Conservation (phyloP, 2,888 invertebrate genomes). For the Disparrhopalites patrizii region DNA sequence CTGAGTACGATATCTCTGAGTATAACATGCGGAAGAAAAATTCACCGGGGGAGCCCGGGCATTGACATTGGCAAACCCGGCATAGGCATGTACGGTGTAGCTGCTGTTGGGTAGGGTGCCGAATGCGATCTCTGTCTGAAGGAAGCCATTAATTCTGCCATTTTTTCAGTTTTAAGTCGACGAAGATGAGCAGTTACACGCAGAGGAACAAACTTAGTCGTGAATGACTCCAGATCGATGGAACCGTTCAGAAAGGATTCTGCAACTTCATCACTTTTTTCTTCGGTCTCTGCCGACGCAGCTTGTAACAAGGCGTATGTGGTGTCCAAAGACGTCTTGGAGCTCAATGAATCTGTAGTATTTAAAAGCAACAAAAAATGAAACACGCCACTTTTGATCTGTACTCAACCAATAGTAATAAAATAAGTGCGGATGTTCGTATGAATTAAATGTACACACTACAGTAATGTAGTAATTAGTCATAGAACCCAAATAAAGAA, state of each 20-base stretch:
- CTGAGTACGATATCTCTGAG: too few relatives aligned
- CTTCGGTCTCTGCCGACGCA: constrained; percentile 84
- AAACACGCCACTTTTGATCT: not conserved
- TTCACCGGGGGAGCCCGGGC: not conserved
- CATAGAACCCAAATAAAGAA: too few relatives aligned
- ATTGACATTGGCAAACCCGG: constrained; percentile 52
- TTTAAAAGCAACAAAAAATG: not conserved
- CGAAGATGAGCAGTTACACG: constrained; percentile 74
- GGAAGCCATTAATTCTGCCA: constrained; percentile 57
- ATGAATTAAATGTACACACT: not conserved
- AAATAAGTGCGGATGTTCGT: not conserved
- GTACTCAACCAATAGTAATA: too few relatives aligned
- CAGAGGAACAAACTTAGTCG: constrained; percentile 73
- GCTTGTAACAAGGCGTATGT: constrained; percentile 86
- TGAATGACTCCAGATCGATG: constrained; percentile 71
- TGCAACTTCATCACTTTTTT: constrained; percentile 79
- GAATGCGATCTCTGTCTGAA: constrained; percentile 47
- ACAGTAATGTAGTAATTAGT: not conserved
- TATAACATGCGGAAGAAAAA: too few relatives aligned
- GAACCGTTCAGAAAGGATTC: constrained; percentile 74
- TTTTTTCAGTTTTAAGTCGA: constrained; percentile 89
- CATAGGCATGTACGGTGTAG: constrained; percentile 69
- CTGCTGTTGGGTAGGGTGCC: constrained; percentile 66
- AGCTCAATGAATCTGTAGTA: constrained; percentile 67
- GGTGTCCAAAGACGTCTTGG: constrained; percentile 76